Evolutionary conservation across 2,113 vertebrate species (phyloP), one percentile per base, ranked within the genome.

Genomic region (Motacilla alba): DNA sequence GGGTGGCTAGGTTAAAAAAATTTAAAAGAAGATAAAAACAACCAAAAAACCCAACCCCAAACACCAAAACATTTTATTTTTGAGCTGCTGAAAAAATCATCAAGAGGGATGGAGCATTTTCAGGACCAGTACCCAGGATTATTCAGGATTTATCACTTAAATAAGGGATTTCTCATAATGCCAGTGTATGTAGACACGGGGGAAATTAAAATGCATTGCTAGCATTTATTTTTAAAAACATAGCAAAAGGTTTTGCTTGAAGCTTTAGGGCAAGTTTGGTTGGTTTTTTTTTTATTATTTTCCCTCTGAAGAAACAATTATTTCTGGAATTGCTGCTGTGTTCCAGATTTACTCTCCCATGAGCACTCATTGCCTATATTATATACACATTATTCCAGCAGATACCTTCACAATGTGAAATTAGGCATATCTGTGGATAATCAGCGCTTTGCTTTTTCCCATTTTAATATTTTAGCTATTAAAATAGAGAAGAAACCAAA

Each of bases 171-270:
- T 91, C 84, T 88, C 47, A n/a, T 70, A 60, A 55, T 3, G 0
- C 39, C 4, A 2, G 28, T 30, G 12, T 26, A n/a, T 50, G 55
- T 37, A 78, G 78, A 87, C 94, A 76, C 21, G 2, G 62, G 96
- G 95, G 94, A 96, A 97, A 97, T 96, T 89, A 95, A 95, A 94
- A 91, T 63, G 76, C 28, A 8, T 86, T 93, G 66, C 78, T 86
- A 66, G 77, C 74, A 52, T 85, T 93, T 96, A 79, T 91, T 93
- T 95, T 95, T 91, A 91, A 97, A 95, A 89, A 85, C 67, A 2
- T 59, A 88, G 77, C 70, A 90, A 83, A 93, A 93, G 59, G 49
- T 53, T 89, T 93, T 89, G 62, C 83, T 94, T 75, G 70, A 87
- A 81, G 89, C 85, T 89, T 92, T 72, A 74, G 76, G 76, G 68